These are phyloP conservation scores for Zenarchopterus dispar DNA, from an alignment of 2,797 vertebrate genomes.

Conservation along the genomic window DNA sequence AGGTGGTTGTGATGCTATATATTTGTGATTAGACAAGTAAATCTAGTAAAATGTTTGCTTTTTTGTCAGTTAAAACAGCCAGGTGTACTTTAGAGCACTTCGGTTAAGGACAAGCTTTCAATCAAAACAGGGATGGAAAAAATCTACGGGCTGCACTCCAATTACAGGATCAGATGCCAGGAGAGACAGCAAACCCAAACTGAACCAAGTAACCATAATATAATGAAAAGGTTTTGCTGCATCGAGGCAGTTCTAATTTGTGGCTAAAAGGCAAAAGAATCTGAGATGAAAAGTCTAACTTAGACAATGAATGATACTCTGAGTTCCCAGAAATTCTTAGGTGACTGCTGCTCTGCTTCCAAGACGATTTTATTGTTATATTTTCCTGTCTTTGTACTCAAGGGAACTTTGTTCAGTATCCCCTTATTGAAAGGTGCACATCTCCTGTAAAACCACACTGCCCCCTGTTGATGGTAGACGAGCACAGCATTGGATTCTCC, in stretches of 20 bases:
- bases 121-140: constrained; percentile 17
- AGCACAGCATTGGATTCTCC: not conserved
- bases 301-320: constrained; percentile 57
- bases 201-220: constrained; percentile 23
- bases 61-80: not conserved
- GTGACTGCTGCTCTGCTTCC: constrained; percentile 54
- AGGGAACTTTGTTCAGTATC: constrained; percentile 41
- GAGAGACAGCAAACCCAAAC: constrained; percentile 26
- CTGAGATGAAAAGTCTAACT: constrained; percentile 33
- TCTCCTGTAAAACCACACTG: constrained; percentile 60
- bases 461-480: constrained; percentile 56
- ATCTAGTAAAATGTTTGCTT: constrained; percentile 15
- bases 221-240: constrained; percentile 44
- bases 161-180: constrained; percentile 37
- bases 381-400: constrained; percentile 53
- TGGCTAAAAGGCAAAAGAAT: constrained; percentile 49
- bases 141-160: constrained; percentile 25
- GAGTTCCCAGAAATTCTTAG: constrained; percentile 65
- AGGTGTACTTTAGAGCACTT: not conserved
- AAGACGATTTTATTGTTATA: constrained; percentile 69
- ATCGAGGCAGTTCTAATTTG: constrained; percentile 39
- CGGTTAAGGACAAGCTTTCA: constrained; percentile 5
- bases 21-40: constrained; percentile 31
- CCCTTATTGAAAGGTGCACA: not conserved
- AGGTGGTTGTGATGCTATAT: not conserved